Evolutionary conservation across 2,888 invertebrate species (phyloP).

Genomic region (Cephus runcator): DNA sequence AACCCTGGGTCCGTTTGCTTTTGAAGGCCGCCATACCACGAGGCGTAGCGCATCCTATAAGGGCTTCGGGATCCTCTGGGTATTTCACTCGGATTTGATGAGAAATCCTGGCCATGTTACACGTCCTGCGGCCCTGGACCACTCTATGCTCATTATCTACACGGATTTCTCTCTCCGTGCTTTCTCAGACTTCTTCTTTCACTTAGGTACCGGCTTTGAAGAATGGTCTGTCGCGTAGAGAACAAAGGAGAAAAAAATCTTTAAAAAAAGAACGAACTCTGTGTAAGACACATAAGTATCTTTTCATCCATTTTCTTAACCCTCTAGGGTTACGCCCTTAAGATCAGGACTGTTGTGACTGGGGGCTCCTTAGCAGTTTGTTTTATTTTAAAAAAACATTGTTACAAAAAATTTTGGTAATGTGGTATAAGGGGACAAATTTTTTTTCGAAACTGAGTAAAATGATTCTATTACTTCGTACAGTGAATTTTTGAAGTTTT

Average conservation of each 20-base stretch:
- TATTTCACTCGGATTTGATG: neutral
- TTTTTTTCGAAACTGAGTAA: neutral
- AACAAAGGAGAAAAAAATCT: constrained; percentile 25
- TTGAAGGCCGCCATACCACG: constrained; percentile 57
- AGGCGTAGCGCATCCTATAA: constrained; percentile 15
- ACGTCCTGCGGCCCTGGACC: neutral
- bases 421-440: neutral
- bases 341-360: neutral
- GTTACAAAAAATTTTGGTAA: neutral
- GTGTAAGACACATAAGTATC: constrained; percentile 1
- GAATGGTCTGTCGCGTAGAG: constrained; percentile 22
- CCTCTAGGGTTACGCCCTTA: neutral
- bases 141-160: constrained; percentile 39
- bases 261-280: constrained; percentile 15
- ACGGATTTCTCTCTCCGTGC: constrained; percentile 30
- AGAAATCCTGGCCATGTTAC: neutral
- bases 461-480: neutral
- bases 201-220: constrained; percentile 31
- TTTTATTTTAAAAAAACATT: neutral
- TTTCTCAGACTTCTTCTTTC: constrained; percentile 32
- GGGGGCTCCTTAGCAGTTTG: neutral
- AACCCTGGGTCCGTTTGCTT: constrained; percentile 59
- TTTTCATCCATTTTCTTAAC: neutral
- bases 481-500: too few species aligned
- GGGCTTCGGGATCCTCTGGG: constrained; percentile 14